These are phyloP conservation scores for Nannospalax galili DNA, from an alignment of 2,113 vertebrate species.

Conservation along the genomic window DNA sequence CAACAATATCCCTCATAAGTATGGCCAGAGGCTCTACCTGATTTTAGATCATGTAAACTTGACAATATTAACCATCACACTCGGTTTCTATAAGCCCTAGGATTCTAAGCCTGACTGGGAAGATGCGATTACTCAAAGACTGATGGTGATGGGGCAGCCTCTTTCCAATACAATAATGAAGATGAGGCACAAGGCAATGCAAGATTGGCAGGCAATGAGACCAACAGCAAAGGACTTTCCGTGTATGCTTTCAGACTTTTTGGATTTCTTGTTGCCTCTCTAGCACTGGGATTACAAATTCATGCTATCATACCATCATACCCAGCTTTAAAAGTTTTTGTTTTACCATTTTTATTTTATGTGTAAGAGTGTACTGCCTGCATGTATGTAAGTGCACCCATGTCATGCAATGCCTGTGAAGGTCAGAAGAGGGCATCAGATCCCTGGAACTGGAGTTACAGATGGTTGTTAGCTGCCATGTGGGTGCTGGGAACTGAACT, in stretches of 20 bases:
- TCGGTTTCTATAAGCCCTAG: background rate
- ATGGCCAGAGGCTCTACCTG: background rate
- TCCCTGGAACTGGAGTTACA: no score
- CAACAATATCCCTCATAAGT: background rate
- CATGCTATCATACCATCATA: background rate
- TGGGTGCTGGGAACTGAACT: no score
- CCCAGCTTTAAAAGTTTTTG: no score
- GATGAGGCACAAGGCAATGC: background rate
- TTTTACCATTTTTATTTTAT: no score
- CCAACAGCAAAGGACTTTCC: background rate
- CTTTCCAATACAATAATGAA: background rate
- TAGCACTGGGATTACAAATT: background rate
- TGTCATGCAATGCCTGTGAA: no score
- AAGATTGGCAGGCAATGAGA: background rate
- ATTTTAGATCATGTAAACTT: background rate
- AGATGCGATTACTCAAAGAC: background rate
- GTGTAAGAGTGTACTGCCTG: no score
- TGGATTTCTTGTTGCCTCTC: background rate
- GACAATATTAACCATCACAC: background rate
- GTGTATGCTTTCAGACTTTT: background rate
- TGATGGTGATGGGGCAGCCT: background rate
- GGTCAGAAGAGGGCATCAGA: no score
- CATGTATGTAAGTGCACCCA: no score
- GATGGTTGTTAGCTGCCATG: no score
- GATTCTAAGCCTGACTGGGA: background rate